Base-by-base conservation (phyloP, 1,140 invertebrate species). In the Nixonia krombeini region DNA sequence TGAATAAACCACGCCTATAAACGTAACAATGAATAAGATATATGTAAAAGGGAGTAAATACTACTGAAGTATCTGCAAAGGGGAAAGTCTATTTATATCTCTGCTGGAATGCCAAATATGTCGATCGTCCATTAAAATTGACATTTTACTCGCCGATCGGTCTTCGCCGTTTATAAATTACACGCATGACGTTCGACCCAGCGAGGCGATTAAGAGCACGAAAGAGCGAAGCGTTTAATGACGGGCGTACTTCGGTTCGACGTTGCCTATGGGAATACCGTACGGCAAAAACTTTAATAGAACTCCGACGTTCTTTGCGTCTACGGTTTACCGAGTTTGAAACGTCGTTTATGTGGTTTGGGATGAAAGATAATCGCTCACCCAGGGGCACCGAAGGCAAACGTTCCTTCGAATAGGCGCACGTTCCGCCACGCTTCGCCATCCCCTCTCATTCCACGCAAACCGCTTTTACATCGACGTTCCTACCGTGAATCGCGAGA, bases 351-450 rank as follows among this genome's bases (percentile, higher is more conserved):
- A 77, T 76, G 72, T 73, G 64, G 63, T 74, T 70, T 67, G 70
- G 73, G 71, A 74, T 71, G 73, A 76, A 79, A 76, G 77, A 77
- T 81, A 79, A 81, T 80, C 71, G 75, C 57, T 75, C 66, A 74
- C 78, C 78, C 68, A 72, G 59, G 71, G 79, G 76, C 72, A 74
- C 41, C 50, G 69, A 65, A 70, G 72, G 57, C 75, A 53, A 73
- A 75, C 72, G 73, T 66, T 72, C 61, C 50, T 55, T 73, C 47
- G 72, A 68, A 70, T 72, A 73, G 72, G 72, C 77, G 68, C 79
- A 78, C 79, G 79, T 75, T 76, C 73, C 70, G 76, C 79, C 78
- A 81, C 78, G 79, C 78, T 78, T 73, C 78, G 67, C 44, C 53
- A 69, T 75, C 71, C 76, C 76, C 70, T 70, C 75, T 68, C 57